Conservation (phyloP, 2,888 invertebrate genomes). For the Luperina testacea region DNA sequence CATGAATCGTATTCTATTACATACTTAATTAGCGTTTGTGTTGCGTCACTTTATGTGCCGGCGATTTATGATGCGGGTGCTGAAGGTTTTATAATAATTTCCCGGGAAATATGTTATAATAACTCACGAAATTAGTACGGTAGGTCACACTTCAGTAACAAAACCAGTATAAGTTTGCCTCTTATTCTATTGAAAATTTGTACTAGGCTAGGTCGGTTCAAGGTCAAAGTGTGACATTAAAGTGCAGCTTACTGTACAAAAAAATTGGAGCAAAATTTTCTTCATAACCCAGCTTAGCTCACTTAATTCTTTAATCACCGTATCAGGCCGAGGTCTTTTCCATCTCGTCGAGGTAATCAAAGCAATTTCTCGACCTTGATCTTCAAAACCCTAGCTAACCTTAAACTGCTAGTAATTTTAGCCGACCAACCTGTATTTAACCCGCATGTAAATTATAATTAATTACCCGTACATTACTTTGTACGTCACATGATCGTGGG, state of each 20-base stretch:
- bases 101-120: constrained; percentile 2
- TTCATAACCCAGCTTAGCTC: background rate
- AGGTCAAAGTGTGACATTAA: background rate
- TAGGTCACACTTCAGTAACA: too few species aligned
- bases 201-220: background rate
- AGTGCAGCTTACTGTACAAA: background rate
- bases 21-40: constrained; percentile 46
- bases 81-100: constrained; percentile 10
- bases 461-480: constrained; percentile 68
- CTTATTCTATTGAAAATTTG: background rate
- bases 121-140: background rate
- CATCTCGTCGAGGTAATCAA: constrained; percentile 43
- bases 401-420: constrained; percentile 60
- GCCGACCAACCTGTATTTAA: constrained; percentile 68
- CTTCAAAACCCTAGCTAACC: constrained; percentile 60
- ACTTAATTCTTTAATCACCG: constrained; percentile 35
- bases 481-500: constrained; percentile 73
- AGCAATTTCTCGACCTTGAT: constrained; percentile 57
- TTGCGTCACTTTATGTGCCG: constrained; percentile 35
- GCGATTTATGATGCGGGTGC: constrained; percentile 27
- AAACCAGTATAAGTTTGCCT: background rate
- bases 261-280: background rate
- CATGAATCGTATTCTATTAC: constrained; percentile 34
- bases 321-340: constrained; percentile 37
- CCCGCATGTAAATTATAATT: constrained; percentile 72